Evolutionary conservation across 2,113 vertebrate species (phyloP), one percentile per base, ranked within the genome.

Genomic region (Malurus alboscapulatus): DNA sequence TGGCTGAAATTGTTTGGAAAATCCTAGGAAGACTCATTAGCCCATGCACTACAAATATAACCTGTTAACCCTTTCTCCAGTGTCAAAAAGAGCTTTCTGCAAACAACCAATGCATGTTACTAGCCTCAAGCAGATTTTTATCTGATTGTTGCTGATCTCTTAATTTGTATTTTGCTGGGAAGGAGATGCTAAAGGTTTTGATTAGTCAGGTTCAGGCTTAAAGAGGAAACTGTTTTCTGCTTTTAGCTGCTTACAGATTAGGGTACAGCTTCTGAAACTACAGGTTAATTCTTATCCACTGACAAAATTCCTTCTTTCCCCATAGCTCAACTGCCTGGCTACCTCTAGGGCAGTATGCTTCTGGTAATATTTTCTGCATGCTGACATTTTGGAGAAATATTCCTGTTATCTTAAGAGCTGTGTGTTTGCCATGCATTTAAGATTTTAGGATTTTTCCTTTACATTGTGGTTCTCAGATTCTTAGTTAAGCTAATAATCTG

Each of bases 151-250:
- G 25, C 17, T 59, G 42, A 63, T 89, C 42, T 62, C 42, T 42
- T 78, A 45, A 80, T 89, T 38, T 91, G 29, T 91, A 10, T 66
- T 95, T 87, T 82, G 12, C 26, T 91, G 74, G 84, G 51, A 65
- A 88, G 22, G 26, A 80, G 15, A 62, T 40, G 29, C 4, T 74
- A 73, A 79, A 63, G 5, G 8, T 76, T 88, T 84, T 88, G 22
- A 36, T 76, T 84, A 86, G 32, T 45, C 80, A 36, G 19, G n/a
- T 69, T 77, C 45, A 59, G 17, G 21, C 18, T 72, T 77, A 61
- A 22, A 32, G 66, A 73, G n/a, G 61, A 54, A 13, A 24, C 21
- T 36, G 7, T 36, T 68, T 32, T 63, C 45, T 73, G 14, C n/a
- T 65, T 9, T 73, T 81, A 82, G 24, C 15, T 77, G 14, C 77